phyloP scores from a whole-genome alignment of 1,140 invertebrate genomes.

The Philotrypesis tridentata region DNA sequence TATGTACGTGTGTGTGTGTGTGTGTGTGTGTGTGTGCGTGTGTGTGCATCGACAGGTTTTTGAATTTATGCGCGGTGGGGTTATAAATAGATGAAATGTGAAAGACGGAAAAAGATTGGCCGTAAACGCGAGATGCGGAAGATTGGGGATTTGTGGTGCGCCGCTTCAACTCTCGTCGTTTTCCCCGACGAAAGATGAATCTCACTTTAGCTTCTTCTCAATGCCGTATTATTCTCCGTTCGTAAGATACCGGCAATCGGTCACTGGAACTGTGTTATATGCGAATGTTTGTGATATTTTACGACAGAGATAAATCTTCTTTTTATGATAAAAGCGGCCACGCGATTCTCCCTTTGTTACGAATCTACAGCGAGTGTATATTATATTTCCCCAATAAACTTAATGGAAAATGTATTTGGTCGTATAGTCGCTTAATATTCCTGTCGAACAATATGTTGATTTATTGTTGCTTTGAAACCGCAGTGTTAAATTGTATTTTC shows the following conservation, averaged over 20 bases:
- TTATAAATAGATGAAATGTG: not conserved
- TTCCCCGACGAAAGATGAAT: not conserved
- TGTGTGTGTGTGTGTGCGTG: too few species aligned
- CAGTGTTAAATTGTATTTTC: too few species aligned
- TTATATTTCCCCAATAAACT: too few species aligned
- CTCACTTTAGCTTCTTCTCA: not conserved
- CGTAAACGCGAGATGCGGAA: not conserved
- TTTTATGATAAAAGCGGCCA: too few species aligned
- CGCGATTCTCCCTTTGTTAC: too few species aligned
- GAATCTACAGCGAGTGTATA: too few species aligned
- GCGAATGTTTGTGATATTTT: not conserved
- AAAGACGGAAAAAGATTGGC: not conserved
- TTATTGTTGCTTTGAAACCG: too few species aligned
- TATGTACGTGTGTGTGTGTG: too few species aligned
- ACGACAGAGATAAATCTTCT: not conserved
- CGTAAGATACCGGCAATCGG: not conserved
- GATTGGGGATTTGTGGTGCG: not conserved
- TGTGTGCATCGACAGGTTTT: not conserved
- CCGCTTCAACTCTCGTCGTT: not conserved
- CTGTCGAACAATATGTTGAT: too few species aligned
- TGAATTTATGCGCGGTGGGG: not conserved
- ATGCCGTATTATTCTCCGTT: not conserved
- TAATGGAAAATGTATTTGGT: too few species aligned
- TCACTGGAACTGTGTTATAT: not conserved
- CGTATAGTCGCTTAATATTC: too few species aligned